Evolutionary conservation across 2,888 invertebrate genomes (phyloP).

Genomic region (Monoplex corrugatus): DNA sequence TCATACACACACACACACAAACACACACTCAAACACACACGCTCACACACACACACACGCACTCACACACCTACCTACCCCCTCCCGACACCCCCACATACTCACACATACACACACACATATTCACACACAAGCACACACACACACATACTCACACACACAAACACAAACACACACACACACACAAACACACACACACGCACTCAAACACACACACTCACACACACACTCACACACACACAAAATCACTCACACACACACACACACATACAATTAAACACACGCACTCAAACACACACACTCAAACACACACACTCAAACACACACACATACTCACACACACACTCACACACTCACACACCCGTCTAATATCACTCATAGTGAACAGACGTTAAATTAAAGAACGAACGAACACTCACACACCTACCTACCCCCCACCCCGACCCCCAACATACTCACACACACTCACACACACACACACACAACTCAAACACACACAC

Average conservation of each 20-base stretch:
- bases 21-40: not conserved
- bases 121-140: not conserved
- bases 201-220: not conserved
- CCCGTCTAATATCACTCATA: too few species aligned
- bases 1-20: not conserved
- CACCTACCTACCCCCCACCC: not conserved
- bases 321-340: too few species aligned
- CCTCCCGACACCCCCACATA: too few species aligned
- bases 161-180: not conserved
- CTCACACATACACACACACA: not conserved
- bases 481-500: not conserved
- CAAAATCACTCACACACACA: not conserved
- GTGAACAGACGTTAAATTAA: too few species aligned
- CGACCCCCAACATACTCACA: not conserved
- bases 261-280: not conserved
- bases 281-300: not conserved
- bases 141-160: not conserved
- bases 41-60: not conserved
- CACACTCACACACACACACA: not conserved
- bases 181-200: not conserved
- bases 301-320: too few species aligned
- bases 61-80: not conserved
- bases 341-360: not conserved
- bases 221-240: not conserved
- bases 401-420: not conserved